These are phyloP conservation scores for Erythrolamprus reginae DNA, from an alignment of 2,113 vertebrate genomes.

Conservation along the genomic window DNA sequence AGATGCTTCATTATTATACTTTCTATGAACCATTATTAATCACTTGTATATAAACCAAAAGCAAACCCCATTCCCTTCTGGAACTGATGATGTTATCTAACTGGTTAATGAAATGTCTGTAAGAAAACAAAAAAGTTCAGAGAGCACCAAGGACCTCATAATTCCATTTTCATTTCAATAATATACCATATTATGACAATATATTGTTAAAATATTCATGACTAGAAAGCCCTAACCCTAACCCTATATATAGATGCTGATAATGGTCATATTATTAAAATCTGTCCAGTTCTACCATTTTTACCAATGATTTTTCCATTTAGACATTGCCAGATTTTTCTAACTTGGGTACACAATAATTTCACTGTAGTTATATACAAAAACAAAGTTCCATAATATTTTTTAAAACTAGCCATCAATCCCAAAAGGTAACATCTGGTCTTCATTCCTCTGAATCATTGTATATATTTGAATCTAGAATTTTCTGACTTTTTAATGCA, in stretches of 20 bases:
- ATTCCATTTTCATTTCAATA: neutral
- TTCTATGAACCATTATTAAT: neutral
- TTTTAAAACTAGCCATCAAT: too few relatives aligned
- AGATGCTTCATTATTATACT: neutral
- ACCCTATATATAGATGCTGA: neutral
- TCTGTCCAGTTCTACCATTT: neutral
- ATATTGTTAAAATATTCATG: too few relatives aligned
- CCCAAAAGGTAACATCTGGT: too few relatives aligned
- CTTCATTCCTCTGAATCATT: too few relatives aligned
- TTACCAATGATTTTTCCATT: too few relatives aligned
- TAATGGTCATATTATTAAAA: neutral
- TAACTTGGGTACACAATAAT: too few relatives aligned
- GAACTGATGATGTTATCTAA: neutral
- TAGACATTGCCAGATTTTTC: too few relatives aligned
- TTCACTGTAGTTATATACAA: too few relatives aligned
- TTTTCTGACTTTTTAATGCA: too few relatives aligned
- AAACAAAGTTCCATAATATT: too few relatives aligned
- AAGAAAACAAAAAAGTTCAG: neutral
- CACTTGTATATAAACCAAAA: neutral
- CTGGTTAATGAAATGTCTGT: neutral
- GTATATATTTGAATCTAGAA: too few relatives aligned
- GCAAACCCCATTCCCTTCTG: neutral
- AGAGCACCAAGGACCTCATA: neutral
- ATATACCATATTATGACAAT: neutral
- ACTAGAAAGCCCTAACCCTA: too few relatives aligned